Conservation (phyloP, 2,113 vertebrate species). For the Python bivittatus region DNA sequence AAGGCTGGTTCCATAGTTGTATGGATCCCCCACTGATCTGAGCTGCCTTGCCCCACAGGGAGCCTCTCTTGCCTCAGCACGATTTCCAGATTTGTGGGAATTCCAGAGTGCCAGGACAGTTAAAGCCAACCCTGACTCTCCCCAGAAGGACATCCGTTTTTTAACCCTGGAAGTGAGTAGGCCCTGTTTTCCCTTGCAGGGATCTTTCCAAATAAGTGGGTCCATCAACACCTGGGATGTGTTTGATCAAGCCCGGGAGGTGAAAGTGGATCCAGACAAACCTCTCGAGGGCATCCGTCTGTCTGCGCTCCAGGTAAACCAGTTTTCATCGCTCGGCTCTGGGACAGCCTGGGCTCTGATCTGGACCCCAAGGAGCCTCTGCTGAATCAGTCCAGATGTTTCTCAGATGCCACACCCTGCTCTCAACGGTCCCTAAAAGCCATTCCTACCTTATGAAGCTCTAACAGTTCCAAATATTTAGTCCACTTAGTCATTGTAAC, state of each 20-base stretch:
- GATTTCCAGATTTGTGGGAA: slow-evolving; percentile 72
- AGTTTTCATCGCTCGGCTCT: background rate
- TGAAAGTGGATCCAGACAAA: slow-evolving; percentile 98
- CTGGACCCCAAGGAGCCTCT: background rate
- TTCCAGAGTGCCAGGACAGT: slow-evolving; percentile 81
- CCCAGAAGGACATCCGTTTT: slow-evolving; percentile 85
- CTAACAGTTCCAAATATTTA: background rate
- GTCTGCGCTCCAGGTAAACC: slow-evolving; percentile 85
- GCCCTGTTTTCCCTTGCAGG: slow-evolving; percentile 68
- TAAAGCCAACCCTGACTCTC: slow-evolving; percentile 89
- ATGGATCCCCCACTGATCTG: fast-evolving
- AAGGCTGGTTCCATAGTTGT: background rate
- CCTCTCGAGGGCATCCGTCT: slow-evolving; percentile 90
- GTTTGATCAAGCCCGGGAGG: slow-evolving; percentile 76
- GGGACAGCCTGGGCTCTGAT: background rate
- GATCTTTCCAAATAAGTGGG: slow-evolving; percentile 77
- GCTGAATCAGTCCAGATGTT: background rate
- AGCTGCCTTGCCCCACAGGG: slow-evolving; percentile 69
- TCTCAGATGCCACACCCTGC: too few species aligned
- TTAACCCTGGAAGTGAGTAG: slow-evolving; percentile 84
- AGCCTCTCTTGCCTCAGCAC: slow-evolving; percentile 73
- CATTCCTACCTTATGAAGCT: background rate
- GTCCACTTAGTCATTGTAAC: background rate
- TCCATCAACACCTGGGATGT: slow-evolving; percentile 74
- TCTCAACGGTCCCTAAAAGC: background rate